Conservation (phyloP, 2,113 vertebrate species). For the Oncorhynchus clarkii region DNA sequence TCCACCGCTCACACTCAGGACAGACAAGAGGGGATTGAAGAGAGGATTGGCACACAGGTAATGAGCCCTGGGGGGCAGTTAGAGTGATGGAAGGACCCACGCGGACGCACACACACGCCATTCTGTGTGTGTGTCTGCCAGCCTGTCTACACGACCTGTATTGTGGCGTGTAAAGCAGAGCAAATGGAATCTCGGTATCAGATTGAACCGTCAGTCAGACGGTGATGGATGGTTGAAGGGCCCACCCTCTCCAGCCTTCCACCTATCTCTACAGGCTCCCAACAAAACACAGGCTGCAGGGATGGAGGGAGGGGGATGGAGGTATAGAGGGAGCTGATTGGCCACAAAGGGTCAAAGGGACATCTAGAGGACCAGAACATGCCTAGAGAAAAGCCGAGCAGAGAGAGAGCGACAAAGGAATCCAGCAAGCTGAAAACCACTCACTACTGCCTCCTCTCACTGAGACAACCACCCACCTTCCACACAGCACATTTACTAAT, state of each 20-base stretch:
- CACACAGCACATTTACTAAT: constrained; percentile 48
- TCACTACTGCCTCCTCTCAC: neutral
- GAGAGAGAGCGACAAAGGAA: neutral
- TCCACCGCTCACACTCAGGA: constrained; percentile 27
- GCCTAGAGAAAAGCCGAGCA: neutral
- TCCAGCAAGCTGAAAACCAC: neutral
- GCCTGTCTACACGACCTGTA: constrained; percentile 33
- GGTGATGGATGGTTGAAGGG: constrained; percentile 60
- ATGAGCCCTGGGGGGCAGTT: constrained; percentile 48
- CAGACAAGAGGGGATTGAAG: constrained; percentile 46
- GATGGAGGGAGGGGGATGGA: neutral
- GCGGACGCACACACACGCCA: constrained; percentile 3
- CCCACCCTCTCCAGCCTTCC: constrained; percentile 43
- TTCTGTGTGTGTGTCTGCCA: constrained; percentile 14
- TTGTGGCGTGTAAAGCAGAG: constrained; percentile 52
- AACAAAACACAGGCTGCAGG: constrained; percentile 8
- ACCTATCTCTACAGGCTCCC: constrained; percentile 26
- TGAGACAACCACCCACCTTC: constrained; percentile 8
- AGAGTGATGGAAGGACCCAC: constrained; percentile 2
- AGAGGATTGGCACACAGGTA: constrained; percentile 46
- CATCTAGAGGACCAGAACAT: constrained; percentile 30
- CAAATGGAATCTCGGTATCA: constrained; percentile 68
- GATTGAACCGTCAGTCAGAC: constrained; percentile 65
- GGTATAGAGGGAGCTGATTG: constrained; percentile 24
- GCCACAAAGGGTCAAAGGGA: constrained; percentile 48